A percentile compares a stretch with the other conserved stretches of the same genome.
Evolutionary conservation across 1,140 invertebrate species (phyloP).

Genomic region (Oryctes rhinoceros): DNA sequence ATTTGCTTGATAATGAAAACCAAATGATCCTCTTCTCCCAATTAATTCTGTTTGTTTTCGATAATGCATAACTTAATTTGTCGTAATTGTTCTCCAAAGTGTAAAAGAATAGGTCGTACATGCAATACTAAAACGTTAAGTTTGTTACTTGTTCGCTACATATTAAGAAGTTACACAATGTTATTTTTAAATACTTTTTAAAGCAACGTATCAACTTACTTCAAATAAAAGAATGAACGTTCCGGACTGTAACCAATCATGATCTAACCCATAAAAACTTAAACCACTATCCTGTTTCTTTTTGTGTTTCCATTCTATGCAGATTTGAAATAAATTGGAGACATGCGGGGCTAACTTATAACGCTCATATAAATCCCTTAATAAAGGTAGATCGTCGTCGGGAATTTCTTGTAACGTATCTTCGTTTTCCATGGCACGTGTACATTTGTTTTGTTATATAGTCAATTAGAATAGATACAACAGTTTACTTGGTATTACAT

Average conservation of each 20-base stretch:
- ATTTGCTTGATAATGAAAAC: not conserved
- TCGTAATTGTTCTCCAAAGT: not conserved
- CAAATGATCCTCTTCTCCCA: not conserved
- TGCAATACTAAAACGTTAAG: not conserved
- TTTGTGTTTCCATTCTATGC: constrained; percentile 3
- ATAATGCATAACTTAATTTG: not conserved
- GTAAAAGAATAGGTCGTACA: not conserved
- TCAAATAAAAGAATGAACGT: constrained; percentile 24
- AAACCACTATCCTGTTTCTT: not conserved
- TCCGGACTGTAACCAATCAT: constrained; percentile 12
- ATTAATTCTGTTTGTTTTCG: not conserved
- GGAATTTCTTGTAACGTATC: constrained; percentile 15
- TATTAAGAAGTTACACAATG: not conserved
- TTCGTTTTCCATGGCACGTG: not conserved
- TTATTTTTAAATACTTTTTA: not conserved
- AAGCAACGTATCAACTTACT: not conserved
- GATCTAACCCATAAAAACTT: constrained; percentile 7
- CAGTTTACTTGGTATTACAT: no score
- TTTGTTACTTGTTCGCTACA: not conserved
- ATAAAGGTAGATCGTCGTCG: not conserved
- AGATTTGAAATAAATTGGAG: not conserved
- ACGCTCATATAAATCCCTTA: not conserved
- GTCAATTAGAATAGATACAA: no score
- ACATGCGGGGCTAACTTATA: not conserved
- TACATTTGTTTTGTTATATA: no score